Evolutionary conservation across 2,888 invertebrate genomes (phyloP), one percentile per base, ranked within the genome.

Genomic region (Gibbula magus): DNA sequence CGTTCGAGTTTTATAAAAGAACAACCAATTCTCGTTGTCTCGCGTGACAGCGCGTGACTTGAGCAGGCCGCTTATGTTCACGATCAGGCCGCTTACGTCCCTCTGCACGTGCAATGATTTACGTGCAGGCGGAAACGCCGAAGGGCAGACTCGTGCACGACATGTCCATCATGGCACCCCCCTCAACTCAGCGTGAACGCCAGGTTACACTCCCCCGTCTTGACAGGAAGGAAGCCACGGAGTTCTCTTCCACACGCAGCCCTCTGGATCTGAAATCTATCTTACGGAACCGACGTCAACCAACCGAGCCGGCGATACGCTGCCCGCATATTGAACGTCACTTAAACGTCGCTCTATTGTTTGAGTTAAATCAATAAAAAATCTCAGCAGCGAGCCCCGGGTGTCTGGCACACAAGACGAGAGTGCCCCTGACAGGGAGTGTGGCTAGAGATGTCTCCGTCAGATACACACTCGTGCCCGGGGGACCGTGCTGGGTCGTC

Each of bases 101-200:
- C 35, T 20, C 13, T 25, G 70, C 70, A 70, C 70, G 70, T 70
- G 70, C 70, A 35, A 35, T 70, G 70, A 70, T 70, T 70, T 70
- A 70, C 70, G 70, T 70, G 70, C 70, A 70, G 70, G 70, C 70
- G 70, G 70, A 70, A 70, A 35, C 35, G 70, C 70, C 35, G 70
- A 32, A 35, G 70, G 70, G 70, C 39, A 70, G 70, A 16, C 32
- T 35, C 20, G 32, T 70, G 70, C 32, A 70, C 29, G 70, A 32
- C 32, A 35, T 70, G 70, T 70, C 35, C n/a, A 32, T 39, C 29
- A 39, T 35, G 29, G 70, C 35, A 70, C 35, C 70, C 20, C 70
- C 35, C 70, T 70, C 39, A 29, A 18, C 18, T 35, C 35, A 13
- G 70, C 10, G 70, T 20, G 70, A 70, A 32, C 16, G 70, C 29